Base-by-base conservation (phyloP, 2,888 invertebrate genomes). In the Amblyjoppa proteus region DNA sequence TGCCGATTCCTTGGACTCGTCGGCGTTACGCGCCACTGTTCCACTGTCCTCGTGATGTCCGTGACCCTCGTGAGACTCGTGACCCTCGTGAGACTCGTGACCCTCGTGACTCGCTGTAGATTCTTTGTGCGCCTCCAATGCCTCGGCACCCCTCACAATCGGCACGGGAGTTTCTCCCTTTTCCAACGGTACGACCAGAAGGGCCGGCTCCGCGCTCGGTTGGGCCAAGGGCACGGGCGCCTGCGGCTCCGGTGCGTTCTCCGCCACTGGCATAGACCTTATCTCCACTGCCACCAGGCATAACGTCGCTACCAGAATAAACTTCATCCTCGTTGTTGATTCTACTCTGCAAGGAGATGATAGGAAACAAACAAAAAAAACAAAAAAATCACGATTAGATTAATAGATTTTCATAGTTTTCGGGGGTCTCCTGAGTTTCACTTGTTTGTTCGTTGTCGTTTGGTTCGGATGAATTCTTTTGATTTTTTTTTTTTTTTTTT, bases 281-380 rank as follows among this genome's bases (percentile, higher is more conserved):
- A 96, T 94, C 93, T 96, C 95, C 91, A 96, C 93, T 91, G 95
- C 95, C 93, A 96, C 92, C 91, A 96, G 90, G 93, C 96, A 94
- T 92, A 96, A 94, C 95, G 90, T 87, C 82, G 89, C 86, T 87
- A 88, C 87, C 82, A 93, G 78, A 20, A 90, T 80, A 80, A 92
- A 81, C 89, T 92, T 93, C 90, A 96, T 96, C 96, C 96, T 68
- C 20, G 75, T 64, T 34, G 61, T 77, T 38, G 66, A 9, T 7
- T 68, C 51, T 53, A 53, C 83, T 69, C 85, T 86, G 80, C 16
- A 84, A 87, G 20, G 20, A 20, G 20, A 20, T 20, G 20, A 20
- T 20, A 20, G 20, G 20, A 20, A 20, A 20, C 20, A 20, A 20
- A 20, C 20, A 20, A 20, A 20, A 20, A 20, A 1, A 7, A 41